phyloP scores from a whole-genome alignment of 1,140 invertebrate species.

The Lucilia cuprina region DNA sequence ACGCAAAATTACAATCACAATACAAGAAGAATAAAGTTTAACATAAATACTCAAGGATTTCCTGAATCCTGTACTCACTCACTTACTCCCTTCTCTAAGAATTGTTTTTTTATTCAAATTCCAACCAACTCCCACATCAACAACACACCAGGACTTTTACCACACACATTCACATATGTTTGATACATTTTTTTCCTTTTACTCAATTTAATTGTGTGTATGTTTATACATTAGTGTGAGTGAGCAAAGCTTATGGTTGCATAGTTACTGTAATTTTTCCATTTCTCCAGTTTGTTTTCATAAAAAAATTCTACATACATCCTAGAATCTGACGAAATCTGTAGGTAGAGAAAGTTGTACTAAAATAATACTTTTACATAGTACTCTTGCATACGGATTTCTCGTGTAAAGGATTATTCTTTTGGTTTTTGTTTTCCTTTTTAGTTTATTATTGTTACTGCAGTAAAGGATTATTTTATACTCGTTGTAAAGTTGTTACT shows the following conservation, averaged over 20 bases:
- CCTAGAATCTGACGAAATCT: too few species aligned
- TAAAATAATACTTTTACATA: background rate
- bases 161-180: too few species aligned
- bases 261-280: background rate
- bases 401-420: background rate
- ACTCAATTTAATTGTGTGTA: background rate
- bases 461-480: background rate
- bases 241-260: background rate
- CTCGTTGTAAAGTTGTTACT: too few species aligned
- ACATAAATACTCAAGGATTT: conserved; percentile 2
- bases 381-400: background rate
- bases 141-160: too few species aligned
- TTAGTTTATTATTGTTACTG: background rate
- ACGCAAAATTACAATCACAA: background rate
- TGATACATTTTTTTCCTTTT: too few species aligned
- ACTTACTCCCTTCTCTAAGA: background rate
- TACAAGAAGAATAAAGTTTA: background rate
- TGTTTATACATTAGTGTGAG: background rate
- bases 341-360: background rate
- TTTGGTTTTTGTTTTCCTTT: background rate
- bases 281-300: background rate
- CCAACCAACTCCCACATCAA: background rate
- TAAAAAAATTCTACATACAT: too few species aligned
- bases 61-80: background rate
- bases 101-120: background rate